These are phyloP conservation scores for Mythimna pallens DNA, from an alignment of 2,888 invertebrate species.

Conservation along the genomic window DNA sequence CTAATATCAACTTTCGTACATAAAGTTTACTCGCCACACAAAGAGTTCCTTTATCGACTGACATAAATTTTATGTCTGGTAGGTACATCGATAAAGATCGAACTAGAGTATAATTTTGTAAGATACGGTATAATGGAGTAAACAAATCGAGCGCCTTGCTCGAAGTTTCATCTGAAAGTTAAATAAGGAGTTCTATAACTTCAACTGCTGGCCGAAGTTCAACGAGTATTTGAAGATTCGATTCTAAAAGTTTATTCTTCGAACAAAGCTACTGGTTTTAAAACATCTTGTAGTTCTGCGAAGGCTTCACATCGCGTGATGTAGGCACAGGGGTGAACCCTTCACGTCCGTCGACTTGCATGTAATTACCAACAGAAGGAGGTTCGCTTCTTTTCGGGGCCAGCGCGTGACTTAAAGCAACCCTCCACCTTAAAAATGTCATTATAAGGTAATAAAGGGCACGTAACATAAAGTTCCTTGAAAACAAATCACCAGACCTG, in stretches of 20 bases:
- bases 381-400: constrained; percentile 84
- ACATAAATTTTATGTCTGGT: constrained; percentile 59
- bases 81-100: constrained; percentile 51
- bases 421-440: constrained; percentile 77
- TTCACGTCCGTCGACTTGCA: constrained; percentile 78
- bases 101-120: constrained; percentile 62
- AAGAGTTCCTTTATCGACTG: constrained; percentile 65
- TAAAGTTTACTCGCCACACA: constrained; percentile 64
- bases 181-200: constrained; percentile 70
- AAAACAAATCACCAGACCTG: constrained; percentile 70
- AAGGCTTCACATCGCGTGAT: constrained; percentile 84
- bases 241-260: constrained; percentile 61
- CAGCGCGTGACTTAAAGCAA: constrained; percentile 80
- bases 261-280: constrained; percentile 53
- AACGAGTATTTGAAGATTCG: constrained; percentile 71
- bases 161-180: constrained; percentile 72
- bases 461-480: constrained; percentile 74
- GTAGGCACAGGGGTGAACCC: constrained; percentile 75
- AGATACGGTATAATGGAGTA: constrained; percentile 51
- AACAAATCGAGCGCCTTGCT: constrained; percentile 60
- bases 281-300: constrained; percentile 67
- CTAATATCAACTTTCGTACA: constrained; percentile 63
- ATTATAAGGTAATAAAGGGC: constrained; percentile 82
- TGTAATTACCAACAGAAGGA: constrained; percentile 85
- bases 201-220: constrained; percentile 65